phyloP scores from a whole-genome alignment of 2,113 vertebrate genomes.

The Nanger granti region DNA sequence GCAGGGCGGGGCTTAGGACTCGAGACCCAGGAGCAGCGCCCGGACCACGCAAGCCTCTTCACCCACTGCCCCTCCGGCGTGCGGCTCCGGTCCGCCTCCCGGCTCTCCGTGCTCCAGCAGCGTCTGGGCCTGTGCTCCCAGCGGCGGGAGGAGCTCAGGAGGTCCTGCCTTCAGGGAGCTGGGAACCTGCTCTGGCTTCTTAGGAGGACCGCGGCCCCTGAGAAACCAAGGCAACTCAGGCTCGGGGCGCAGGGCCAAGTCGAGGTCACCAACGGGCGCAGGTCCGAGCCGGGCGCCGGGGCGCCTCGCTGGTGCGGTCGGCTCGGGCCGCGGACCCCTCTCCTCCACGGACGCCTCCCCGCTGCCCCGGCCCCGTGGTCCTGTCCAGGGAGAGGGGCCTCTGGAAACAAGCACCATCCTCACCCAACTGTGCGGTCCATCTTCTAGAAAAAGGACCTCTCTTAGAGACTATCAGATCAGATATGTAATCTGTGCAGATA shows the following conservation, averaged over 20 bases:
- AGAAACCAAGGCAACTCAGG: neutral
- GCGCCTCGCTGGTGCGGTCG: accelerated
- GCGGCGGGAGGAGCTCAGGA: neutral
- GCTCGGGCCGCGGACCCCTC: neutral
- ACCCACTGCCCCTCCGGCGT: accelerated
- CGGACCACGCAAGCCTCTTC: neutral
- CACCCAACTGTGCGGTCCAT: accelerated
- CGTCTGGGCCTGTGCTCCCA: neutral
- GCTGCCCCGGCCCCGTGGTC: accelerated
- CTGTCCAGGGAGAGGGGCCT: neutral
- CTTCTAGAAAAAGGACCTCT: neutral
- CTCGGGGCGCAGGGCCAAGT: neutral
- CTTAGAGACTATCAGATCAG: too few relatives aligned
- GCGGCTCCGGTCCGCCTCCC: accelerated
- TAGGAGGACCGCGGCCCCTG: neutral
- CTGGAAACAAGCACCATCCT: accelerated
- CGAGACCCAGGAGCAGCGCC: accelerated
- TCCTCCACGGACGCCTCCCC: neutral
- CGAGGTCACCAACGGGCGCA: neutral
- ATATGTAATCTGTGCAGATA: neutral
- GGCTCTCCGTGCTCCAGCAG: neutral
- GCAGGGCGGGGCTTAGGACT: neutral
- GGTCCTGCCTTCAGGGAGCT: neutral
- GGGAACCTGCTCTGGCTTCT: neutral
- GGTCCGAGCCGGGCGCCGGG: neutral